Percentiles rank a stretch among this genome's conserved stretches.
Conservation (phyloP, 2,113 vertebrate species). For the Rallus limicola region DNA sequence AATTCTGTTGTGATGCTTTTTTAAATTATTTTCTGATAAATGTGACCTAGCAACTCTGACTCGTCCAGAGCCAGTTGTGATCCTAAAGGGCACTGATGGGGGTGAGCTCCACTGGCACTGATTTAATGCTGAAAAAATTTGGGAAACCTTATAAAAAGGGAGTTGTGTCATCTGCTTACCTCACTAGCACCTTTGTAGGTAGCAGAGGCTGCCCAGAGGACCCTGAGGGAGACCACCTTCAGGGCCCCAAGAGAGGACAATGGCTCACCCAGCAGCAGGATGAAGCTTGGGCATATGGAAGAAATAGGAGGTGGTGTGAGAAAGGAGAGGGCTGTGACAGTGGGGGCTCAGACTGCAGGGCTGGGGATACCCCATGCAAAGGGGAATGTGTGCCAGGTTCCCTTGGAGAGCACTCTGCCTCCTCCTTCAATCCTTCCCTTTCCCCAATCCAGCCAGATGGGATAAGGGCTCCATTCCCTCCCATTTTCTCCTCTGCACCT, state of each 20-base stretch:
- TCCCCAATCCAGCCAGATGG: rapidly evolving
- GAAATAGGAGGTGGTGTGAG: neutral
- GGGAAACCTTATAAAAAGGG: neutral
- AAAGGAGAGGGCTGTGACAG: neutral
- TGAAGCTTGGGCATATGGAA: neutral
- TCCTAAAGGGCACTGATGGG: rapidly evolving
- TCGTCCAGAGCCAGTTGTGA: neutral
- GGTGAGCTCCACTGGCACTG: rapidly evolving
- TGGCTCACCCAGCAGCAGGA: neutral
- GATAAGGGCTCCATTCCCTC: rapidly evolving
- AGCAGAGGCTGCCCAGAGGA: neutral
- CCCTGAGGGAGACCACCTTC: rapidly evolving
- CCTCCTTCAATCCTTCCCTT: neutral
- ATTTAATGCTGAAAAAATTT: neutral
- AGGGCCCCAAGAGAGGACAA: rapidly evolving
- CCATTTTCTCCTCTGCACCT: rapidly evolving
- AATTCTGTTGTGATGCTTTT: neutral
- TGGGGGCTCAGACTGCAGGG: rapidly evolving
- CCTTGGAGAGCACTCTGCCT: neutral
- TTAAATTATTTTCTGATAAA: neutral
- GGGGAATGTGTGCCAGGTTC: neutral
- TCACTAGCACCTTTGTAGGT: neutral
- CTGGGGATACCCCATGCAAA: neutral
- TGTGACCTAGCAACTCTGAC: neutral
- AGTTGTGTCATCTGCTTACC: neutral